phyloP scores from a whole-genome alignment of 2,113 vertebrate species.

The Tinamus guttatus region DNA sequence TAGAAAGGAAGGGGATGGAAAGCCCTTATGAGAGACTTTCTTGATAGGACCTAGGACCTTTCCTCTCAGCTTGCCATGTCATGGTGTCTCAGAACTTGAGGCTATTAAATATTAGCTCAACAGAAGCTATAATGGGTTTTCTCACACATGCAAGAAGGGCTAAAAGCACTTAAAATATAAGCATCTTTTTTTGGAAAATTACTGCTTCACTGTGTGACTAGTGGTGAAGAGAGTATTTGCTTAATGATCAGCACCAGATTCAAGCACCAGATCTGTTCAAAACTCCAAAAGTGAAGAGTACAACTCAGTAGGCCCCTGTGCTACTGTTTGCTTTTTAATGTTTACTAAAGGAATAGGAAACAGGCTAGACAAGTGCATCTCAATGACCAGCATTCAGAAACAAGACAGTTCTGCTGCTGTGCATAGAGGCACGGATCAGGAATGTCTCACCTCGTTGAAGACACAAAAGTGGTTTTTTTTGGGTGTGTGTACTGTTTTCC shows the following conservation, averaged over 20 bases:
- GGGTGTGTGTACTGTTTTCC: not conserved
- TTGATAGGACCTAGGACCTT: not conserved
- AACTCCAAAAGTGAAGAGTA: not conserved
- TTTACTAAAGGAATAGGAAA: not conserved
- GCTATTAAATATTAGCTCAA: not conserved
- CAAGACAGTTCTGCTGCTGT: not conserved
- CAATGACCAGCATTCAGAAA: not conserved
- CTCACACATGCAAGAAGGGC: not conserved
- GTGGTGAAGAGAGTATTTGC: not conserved
- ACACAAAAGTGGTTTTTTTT: not conserved
- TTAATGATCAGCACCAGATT: not conserved
- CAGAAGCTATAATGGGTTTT: not conserved
- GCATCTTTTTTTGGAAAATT: not conserved
- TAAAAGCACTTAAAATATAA: not conserved
- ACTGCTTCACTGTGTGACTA: not conserved
- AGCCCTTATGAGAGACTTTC: not conserved
- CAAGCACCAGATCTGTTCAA: rapidly evolving
- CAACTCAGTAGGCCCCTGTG: not conserved
- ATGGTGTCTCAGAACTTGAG: not conserved
- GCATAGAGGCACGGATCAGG: not conserved
- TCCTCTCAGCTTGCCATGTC: not conserved
- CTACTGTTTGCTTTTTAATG: not conserved
- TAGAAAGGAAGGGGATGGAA: not conserved
- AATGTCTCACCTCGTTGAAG: not conserved
- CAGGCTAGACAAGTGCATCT: not conserved